phyloP scores from a whole-genome alignment of 2,888 invertebrate species.

The Cephonodes hylas region DNA sequence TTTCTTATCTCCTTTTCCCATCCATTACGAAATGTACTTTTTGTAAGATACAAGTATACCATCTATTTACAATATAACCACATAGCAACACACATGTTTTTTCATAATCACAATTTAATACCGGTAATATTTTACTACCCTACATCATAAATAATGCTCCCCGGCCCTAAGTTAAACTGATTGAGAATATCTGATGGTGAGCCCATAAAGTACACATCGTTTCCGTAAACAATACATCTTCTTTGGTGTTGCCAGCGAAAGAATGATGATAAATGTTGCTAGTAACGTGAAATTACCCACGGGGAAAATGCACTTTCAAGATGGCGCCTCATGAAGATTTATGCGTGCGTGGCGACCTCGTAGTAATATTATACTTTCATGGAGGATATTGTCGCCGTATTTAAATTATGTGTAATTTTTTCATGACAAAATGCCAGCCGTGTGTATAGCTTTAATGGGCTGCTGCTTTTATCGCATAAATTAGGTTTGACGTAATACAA shows the following conservation, averaged over 20 bases:
- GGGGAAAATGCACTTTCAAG: slow-evolving; percentile 52
- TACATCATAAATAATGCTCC: not conserved
- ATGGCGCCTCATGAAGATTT: slow-evolving; percentile 46
- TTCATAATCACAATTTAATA: too few relatives aligned
- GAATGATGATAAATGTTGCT: slow-evolving; percentile 50
- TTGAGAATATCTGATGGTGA: not conserved
- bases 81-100: too few relatives aligned
- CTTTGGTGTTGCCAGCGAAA: slow-evolving; percentile 29
- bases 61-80: too few relatives aligned
- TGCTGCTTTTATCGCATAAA: not conserved
- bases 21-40: too few relatives aligned
- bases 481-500: not conserved
- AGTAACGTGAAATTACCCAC: slow-evolving; percentile 41
- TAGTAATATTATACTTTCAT: slow-evolving; percentile 4
- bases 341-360: slow-evolving; percentile 27
- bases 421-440: not conserved
- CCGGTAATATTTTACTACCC: too few relatives aligned
- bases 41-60: too few relatives aligned
- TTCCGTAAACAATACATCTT: slow-evolving; percentile 33
- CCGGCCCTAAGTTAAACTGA: not conserved
- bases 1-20: too few relatives aligned
- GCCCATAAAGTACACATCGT: slow-evolving; percentile 19
- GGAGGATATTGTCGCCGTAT: slow-evolving; percentile 1
- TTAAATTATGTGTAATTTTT: slow-evolving; percentile 8
- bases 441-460: not conserved